Evolutionary conservation across 2,113 vertebrate species (phyloP).

Genomic region (Psittacara wagleri): DNA sequence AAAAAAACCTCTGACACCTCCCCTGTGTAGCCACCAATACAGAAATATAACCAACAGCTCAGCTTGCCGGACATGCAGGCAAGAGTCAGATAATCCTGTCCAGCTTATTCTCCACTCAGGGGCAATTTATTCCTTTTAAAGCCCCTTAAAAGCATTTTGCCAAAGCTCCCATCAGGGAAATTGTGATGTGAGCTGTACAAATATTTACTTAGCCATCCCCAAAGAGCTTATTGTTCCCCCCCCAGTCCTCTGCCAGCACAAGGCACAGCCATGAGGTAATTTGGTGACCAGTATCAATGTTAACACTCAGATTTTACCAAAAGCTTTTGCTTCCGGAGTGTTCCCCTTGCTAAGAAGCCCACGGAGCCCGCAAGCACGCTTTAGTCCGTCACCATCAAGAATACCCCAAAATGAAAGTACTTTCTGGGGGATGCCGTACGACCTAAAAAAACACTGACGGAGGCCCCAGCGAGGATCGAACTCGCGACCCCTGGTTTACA

Average conservation of each 20-base stretch:
- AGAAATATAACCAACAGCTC: neutral
- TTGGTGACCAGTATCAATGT: accelerated
- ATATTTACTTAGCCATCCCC: neutral
- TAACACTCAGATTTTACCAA: neutral
- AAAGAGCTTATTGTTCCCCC: neutral
- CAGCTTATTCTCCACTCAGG: neutral
- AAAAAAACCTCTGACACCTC: neutral
- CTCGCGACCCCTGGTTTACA: slow-evolving; percentile 81
- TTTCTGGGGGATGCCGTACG: accelerated
- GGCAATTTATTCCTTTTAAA: slow-evolving; percentile 41
- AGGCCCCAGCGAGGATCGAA: slow-evolving; percentile 80
- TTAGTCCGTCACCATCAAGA: neutral
- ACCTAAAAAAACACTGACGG: neutral
- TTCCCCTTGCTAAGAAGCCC: neutral
- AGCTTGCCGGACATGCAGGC: neutral
- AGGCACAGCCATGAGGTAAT: accelerated
- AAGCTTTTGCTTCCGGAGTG: accelerated
- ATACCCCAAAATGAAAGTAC: accelerated
- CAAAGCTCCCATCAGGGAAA: neutral
- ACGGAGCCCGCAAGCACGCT: too few relatives aligned
- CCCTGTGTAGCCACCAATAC: neutral
- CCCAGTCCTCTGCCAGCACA: accelerated
- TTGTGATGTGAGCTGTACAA: neutral
- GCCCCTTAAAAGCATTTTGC: neutral
- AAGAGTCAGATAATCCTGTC: slow-evolving; percentile 21